Evolutionary conservation across 2,113 vertebrate genomes (phyloP).

Genomic region (Gymnogyps californianus): DNA sequence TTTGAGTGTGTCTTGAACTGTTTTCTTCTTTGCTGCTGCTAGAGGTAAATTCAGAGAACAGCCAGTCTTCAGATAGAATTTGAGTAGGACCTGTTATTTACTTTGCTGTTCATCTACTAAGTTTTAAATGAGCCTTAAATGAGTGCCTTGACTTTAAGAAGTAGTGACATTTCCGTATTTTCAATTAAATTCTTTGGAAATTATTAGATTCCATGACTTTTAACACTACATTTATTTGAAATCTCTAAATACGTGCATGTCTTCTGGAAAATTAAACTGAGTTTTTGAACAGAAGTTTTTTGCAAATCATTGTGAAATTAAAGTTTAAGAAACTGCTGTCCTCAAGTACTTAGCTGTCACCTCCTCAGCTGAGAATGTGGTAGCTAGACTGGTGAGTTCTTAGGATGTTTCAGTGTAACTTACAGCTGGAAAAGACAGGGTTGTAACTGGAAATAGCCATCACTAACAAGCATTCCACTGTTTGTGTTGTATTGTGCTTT

Average conservation of each 20-base stretch:
- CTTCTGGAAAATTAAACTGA: background rate
- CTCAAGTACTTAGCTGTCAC: background rate
- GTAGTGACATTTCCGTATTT: background rate
- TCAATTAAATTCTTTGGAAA: background rate
- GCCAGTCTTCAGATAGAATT: background rate
- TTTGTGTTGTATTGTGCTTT: background rate
- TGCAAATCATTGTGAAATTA: background rate
- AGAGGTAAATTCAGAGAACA: background rate
- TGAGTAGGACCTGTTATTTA: background rate
- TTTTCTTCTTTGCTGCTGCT: background rate
- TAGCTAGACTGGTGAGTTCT: background rate
- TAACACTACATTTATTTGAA: background rate
- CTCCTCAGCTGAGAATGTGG: background rate
- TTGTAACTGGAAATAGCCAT: background rate
- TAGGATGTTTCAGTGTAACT: background rate
- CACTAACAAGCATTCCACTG: background rate
- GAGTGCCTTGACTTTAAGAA: background rate
- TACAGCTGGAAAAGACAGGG: background rate
- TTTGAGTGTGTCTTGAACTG: background rate
- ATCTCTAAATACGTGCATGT: background rate
- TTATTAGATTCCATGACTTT: background rate
- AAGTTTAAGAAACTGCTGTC: background rate
- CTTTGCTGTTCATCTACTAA: background rate
- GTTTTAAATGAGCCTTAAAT: background rate
- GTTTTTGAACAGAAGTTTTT: background rate